Percentiles rank a stretch among this genome's conserved stretches.
These are phyloP conservation scores for Montipora efflorescens DNA, from an alignment of 64 coral and sea anemone genomes.

Conservation along the genomic window DNA sequence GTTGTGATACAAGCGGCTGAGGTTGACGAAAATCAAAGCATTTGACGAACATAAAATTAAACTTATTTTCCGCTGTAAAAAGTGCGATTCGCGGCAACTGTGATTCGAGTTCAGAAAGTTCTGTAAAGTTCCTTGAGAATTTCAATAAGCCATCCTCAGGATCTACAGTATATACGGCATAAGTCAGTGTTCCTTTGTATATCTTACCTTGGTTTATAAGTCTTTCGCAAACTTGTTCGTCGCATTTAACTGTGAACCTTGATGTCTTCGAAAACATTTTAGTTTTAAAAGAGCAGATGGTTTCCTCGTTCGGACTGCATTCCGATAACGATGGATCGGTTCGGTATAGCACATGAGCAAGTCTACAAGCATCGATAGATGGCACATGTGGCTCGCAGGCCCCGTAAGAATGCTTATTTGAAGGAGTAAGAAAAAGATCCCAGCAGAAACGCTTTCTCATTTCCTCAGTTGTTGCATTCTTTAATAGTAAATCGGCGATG, in stretches of 20 bases:
- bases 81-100: constrained; percentile 28
- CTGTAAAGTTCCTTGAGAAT: constrained; percentile 29
- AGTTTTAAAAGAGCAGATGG: constrained; percentile 37
- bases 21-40: neutral
- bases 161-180: constrained; percentile 63
- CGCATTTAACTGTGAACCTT: constrained; percentile 38
- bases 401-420: constrained; percentile 47
- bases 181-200: neutral
- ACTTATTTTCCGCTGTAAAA: constrained; percentile 9
- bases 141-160: constrained; percentile 34
- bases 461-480: neutral
- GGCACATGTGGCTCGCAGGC: constrained; percentile 70
- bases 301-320: neutral
- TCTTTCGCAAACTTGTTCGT: constrained; percentile 30
- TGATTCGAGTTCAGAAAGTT: constrained; percentile 61
- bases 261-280: neutral
- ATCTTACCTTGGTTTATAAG: neutral
- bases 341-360: constrained; percentile 57
- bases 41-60: constrained; percentile 81
- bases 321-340: constrained; percentile 7
- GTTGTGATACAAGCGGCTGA: constrained; percentile 55
- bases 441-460: neutral
- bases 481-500: neutral
- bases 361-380: constrained; percentile 30
- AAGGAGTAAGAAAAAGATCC: neutral